Percentiles rank a stretch among this genome's conserved stretches.
Evolutionary conservation across 2,797 vertebrate species (phyloP).

Genomic region (Petrocephalus sullivani): DNA sequence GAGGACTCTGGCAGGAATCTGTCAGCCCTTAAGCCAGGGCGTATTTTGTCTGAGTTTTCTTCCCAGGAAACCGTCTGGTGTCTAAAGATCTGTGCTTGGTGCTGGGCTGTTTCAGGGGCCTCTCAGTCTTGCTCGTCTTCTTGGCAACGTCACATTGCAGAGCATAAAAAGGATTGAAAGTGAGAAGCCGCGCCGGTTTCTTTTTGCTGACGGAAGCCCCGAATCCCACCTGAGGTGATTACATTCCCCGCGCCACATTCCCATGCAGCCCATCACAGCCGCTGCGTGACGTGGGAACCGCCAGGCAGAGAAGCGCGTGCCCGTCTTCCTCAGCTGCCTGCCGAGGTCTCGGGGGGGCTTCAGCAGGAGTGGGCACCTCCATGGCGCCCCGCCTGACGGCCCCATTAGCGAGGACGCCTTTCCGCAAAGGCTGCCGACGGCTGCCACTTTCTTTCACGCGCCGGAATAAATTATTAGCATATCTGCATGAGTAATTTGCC

Average conservation of each 20-base stretch:
- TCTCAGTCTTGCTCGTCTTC: not conserved
- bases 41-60: slow-evolving; percentile 34
- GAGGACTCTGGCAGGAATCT: slow-evolving; percentile 13
- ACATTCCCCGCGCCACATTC: not conserved
- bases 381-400: slow-evolving; percentile 2
- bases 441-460: slow-evolving; percentile 4
- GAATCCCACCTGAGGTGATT: not conserved
- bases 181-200: too few relatives aligned
- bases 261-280: not conserved
- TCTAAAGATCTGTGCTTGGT: slow-evolving; percentile 20
- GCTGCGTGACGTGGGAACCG: not conserved
- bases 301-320: not conserved
- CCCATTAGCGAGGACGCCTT: slow-evolving; percentile 28
- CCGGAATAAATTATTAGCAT: slow-evolving; percentile 37
- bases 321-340: not conserved
- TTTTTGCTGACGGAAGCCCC: not conserved
- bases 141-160: not conserved
- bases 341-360: not conserved
- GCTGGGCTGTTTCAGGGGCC: not conserved
- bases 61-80: slow-evolving; percentile 18
- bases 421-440: slow-evolving; percentile 15
- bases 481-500: slow-evolving; percentile 34
- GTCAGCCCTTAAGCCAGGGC: slow-evolving; percentile 30
- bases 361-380: not conserved
- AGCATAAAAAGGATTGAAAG: not conserved